Evolutionary conservation across 1,140 invertebrate species (phyloP).

Genomic region (Nephila pilipes): DNA sequence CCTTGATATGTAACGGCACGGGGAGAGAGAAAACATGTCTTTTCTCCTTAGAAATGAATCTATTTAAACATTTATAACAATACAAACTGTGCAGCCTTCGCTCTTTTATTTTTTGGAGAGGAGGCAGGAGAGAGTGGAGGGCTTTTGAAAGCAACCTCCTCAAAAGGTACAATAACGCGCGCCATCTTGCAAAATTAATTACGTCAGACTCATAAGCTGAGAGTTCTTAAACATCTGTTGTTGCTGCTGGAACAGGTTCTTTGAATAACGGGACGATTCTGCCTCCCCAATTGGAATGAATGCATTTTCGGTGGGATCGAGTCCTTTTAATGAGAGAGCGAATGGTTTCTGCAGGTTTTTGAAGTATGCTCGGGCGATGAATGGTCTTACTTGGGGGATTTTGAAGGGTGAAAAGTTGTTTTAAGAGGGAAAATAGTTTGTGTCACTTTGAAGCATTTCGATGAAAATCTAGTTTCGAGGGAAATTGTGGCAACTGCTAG

Average conservation of each 20-base stretch:
- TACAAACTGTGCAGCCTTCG: conserved; percentile 6
- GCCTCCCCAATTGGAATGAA: not conserved
- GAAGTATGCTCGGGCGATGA: conserved; percentile 4
- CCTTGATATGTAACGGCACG: not conserved
- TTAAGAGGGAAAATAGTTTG: not conserved
- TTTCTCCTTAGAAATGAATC: not conserved
- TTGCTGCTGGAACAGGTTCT: conserved; percentile 43
- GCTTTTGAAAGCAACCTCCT: not conserved
- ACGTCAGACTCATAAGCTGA: conserved; percentile 13
- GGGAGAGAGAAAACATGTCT: not conserved
- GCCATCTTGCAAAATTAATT: conserved; percentile 55
- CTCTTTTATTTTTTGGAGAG: conserved; percentile 10
- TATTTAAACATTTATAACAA: conserved; percentile 41
- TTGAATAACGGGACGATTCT: conserved; percentile 18
- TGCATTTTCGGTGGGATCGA: not conserved
- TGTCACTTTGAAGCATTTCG: conserved; percentile 11
- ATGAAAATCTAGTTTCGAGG: not conserved
- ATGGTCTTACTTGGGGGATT: not conserved
- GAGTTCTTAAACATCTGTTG: conserved; percentile 45
- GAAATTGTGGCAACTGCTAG: not conserved
- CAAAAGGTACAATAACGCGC: conserved; percentile 41
- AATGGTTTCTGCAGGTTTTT: conserved; percentile 11
- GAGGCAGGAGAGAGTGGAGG: not conserved
- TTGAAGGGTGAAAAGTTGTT: conserved; percentile 4
- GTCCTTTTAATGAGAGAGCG: not conserved